Evolutionary conservation across 2,113 vertebrate species (phyloP).

Genomic region (Eclectus roratus): DNA sequence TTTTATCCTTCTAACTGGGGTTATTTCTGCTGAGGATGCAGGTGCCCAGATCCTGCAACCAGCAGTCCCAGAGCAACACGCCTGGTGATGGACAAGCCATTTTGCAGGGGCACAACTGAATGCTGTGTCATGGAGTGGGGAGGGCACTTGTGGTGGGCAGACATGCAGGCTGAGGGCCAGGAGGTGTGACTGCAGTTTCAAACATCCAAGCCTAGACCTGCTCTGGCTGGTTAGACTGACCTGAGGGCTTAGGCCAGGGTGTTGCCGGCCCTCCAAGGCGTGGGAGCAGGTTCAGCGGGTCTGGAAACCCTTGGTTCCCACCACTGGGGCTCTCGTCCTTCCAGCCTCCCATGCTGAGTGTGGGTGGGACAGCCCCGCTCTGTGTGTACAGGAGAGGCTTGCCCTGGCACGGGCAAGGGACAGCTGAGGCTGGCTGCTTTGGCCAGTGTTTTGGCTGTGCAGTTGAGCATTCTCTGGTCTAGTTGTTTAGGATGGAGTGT

Average conservation of each 20-base stretch:
- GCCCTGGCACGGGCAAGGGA: fast-evolving
- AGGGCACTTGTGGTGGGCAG: not conserved
- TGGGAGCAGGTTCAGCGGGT: conserved; percentile 4
- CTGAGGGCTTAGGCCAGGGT: conserved; percentile 33
- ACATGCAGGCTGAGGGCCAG: not conserved
- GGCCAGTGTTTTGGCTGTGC: fast-evolving
- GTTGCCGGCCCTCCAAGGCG: not conserved
- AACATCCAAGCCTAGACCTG: not conserved
- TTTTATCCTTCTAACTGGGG: not conserved
- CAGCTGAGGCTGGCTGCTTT: not conserved
- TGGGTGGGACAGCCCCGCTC: not conserved
- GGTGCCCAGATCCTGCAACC: not conserved
- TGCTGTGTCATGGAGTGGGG: fast-evolving
- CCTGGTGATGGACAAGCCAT: fast-evolving
- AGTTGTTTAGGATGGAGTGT: fast-evolving
- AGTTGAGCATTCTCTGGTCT: fast-evolving
- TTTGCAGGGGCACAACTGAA: not conserved
- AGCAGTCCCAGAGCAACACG: fast-evolving
- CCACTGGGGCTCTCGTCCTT: not conserved
- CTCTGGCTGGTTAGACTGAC: conserved; percentile 32
- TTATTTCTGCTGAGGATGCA: not conserved
- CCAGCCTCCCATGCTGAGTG: not conserved
- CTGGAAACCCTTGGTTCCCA: conserved; percentile 22
- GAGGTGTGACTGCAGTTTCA: not conserved
- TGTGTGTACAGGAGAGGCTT: not conserved